A percentile compares a stretch with the other conserved stretches of the same genome.
phyloP scores from a whole-genome alignment of 2,797 vertebrate genomes.

The Astyanax mexicanus region DNA sequence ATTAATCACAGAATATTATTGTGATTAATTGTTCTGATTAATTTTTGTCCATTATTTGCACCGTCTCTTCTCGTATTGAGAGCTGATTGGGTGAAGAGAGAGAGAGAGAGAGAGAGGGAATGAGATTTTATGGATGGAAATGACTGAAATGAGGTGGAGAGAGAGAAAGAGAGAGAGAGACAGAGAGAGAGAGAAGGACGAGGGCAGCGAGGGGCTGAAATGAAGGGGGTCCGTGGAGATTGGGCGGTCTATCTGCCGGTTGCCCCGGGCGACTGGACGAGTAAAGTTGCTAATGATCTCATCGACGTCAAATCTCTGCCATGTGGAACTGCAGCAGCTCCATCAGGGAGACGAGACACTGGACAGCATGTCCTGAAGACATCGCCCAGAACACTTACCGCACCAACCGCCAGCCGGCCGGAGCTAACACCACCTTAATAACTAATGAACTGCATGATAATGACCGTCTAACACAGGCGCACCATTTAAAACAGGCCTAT shows the following conservation, averaged over 20 bases:
- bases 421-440: too few relatives aligned
- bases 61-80: slow-evolving; percentile 67
- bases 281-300: slow-evolving; percentile 81
- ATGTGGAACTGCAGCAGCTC: slow-evolving; percentile 74
- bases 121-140: slow-evolving; percentile 3
- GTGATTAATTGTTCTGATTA: too few relatives aligned
- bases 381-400: slow-evolving; percentile 73
- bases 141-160: background rate
- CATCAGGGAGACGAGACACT: slow-evolving; percentile 80
- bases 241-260: slow-evolving; percentile 67
- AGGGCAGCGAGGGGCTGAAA: slow-evolving; percentile 49
- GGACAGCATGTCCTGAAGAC: slow-evolving; percentile 73
- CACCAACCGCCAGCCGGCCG: slow-evolving; percentile 53
- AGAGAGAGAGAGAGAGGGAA: too few relatives aligned
- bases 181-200: slow-evolving; percentile 51
- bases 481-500: slow-evolving; percentile 15
- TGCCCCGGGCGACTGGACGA: slow-evolving; percentile 69
- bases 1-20: too few relatives aligned
- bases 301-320: slow-evolving; percentile 71
- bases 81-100: slow-evolving; percentile 75
- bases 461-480: slow-evolving; percentile 19
- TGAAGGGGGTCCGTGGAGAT: slow-evolving; percentile 61
- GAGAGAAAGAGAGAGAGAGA: slow-evolving; percentile 52
- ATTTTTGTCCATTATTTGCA: too few relatives aligned
- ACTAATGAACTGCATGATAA: slow-evolving; percentile 57